A percentile compares a stretch with the other conserved stretches of the same genome.
Conservation (phyloP, 2,888 invertebrate species). For the Lasioglossum vierecki region DNA sequence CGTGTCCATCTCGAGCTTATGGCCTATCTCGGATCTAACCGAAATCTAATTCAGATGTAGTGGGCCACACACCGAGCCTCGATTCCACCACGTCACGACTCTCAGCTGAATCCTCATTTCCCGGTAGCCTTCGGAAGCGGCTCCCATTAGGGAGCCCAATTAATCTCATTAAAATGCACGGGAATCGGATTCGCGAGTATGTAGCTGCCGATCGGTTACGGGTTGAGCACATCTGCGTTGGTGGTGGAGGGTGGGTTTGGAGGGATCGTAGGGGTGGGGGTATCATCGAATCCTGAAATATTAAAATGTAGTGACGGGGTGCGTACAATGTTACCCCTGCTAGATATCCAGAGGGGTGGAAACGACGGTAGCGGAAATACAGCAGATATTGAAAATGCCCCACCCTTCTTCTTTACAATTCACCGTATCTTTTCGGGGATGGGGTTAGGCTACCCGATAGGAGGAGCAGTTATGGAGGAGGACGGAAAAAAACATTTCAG, state of each 20-base stretch:
- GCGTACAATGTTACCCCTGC: constrained; percentile 72
- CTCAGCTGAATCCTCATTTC: constrained; percentile 6
- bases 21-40: neutral
- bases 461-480: constrained; percentile 15
- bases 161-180: constrained; percentile 27
- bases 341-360: constrained; percentile 67
- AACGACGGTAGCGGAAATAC: constrained; percentile 75
- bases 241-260: neutral
- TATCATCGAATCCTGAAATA: constrained; percentile 76
- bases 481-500: constrained; percentile 40
- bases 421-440: constrained; percentile 62
- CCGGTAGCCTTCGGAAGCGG: neutral
- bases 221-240: constrained; percentile 65
- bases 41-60: neutral
- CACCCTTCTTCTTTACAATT: constrained; percentile 69
- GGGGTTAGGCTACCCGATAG: constrained; percentile 41
- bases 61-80: neutral
- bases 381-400: constrained; percentile 79
- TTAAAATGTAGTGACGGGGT: constrained; percentile 75
- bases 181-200: constrained; percentile 6
- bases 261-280: constrained; percentile 33
- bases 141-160: constrained; percentile 2
- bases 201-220: neutral
- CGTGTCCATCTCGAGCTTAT: neutral
- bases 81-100: neutral